Conservation (phyloP, 2,888 invertebrate genomes). For the Drosophila quasianomalipes region DNA sequence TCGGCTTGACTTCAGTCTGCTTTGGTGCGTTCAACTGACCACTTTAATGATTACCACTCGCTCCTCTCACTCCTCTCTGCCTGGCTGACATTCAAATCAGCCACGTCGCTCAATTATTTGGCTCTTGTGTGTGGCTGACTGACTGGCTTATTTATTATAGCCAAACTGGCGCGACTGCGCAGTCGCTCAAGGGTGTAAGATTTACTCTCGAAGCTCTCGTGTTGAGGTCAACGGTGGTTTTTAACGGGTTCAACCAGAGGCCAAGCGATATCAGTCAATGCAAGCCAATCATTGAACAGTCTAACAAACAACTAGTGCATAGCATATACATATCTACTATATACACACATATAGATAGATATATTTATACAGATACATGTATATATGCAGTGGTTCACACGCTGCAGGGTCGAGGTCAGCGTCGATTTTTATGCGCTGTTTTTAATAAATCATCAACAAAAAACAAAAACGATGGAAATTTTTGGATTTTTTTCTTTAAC, state of each 20-base stretch:
- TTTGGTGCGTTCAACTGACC: constrained; percentile 57
- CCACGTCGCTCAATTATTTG: constrained; percentile 69
- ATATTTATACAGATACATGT: background rate
- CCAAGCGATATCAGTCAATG: constrained; percentile 12
- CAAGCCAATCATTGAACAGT: constrained; percentile 11
- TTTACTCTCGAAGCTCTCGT: constrained; percentile 17
- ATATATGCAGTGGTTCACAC: constrained; percentile 50
- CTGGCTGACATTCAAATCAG: constrained; percentile 60
- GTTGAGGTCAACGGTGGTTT: constrained; percentile 80
- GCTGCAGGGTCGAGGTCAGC: constrained; percentile 70
- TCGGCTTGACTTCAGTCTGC: constrained; percentile 20
- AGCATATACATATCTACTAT: constrained; percentile 4
- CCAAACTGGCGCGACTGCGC: constrained; percentile 60
- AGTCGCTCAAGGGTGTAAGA: constrained; percentile 70
- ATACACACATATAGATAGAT: background rate
- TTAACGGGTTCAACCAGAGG: constrained; percentile 59
- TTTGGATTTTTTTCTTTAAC: background rate
- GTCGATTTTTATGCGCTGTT: constrained; percentile 11
- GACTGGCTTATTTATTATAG: constrained; percentile 66
- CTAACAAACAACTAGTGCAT: constrained; percentile 21
- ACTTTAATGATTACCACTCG: constrained; percentile 1
- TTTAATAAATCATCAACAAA: background rate
- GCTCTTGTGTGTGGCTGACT: constrained; percentile 13
- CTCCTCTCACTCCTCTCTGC: background rate
- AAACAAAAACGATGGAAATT: constrained; percentile 6